Conservation (phyloP, 2,797 vertebrate species). For the Lacerta viridis region DNA sequence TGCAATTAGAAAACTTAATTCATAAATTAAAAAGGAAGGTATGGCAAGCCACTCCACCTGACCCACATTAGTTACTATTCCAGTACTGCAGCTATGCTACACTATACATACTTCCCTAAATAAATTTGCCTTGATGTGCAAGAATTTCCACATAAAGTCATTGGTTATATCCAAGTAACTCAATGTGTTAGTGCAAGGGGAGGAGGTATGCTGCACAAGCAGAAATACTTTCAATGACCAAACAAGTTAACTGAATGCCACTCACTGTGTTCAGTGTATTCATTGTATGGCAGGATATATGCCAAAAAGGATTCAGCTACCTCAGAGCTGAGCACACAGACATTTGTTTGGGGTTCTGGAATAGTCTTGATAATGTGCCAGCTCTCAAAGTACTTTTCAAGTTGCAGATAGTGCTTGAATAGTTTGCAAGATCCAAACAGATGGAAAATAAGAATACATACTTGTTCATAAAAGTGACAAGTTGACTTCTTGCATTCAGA, state of each 20-base stretch:
- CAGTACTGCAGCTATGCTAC: background rate
- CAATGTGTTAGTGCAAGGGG: no score
- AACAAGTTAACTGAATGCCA: no score
- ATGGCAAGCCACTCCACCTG: no score
- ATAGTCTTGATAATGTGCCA: background rate
- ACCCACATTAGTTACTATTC: background rate
- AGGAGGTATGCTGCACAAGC: no score
- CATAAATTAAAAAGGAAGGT: no score
- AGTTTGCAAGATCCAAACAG: background rate
- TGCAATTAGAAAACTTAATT: no score
- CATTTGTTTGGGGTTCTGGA: background rate
- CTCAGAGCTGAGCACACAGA: background rate
- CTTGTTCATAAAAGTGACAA: background rate
- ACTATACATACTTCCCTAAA: background rate
- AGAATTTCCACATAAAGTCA: no score
- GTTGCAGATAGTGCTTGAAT: background rate
- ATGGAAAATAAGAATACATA: background rate
- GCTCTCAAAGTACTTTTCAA: background rate
- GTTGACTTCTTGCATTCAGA: background rate
- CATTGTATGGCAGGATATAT: background rate
- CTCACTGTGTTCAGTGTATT: no score
- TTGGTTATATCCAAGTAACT: no score
- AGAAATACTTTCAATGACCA: no score
- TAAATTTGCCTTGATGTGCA: background rate
- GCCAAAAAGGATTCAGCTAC: background rate